A percentile compares a stretch with the other conserved stretches of the same genome.
Conservation (phyloP, 23 tunicate species). For the Clavelina lepadiformis region DNA sequence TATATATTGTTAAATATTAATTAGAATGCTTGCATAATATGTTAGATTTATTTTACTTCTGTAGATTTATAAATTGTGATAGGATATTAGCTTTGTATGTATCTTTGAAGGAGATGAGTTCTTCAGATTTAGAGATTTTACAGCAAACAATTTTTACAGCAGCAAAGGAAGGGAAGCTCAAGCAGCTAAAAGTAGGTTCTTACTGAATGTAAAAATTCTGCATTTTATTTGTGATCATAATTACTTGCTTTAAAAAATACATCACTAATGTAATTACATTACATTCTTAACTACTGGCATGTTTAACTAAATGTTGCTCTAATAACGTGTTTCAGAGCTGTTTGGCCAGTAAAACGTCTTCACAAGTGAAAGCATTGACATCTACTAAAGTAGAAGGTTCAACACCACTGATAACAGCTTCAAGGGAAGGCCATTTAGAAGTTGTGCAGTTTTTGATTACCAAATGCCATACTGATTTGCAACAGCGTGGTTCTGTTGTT, state of each 20-base stretch:
- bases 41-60: no score
- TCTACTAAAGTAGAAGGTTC: slow-evolving; percentile 67
- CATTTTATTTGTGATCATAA: not conserved
- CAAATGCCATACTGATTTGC: slow-evolving; percentile 67
- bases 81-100: no score
- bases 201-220: not conserved
- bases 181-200: slow-evolving; percentile 44
- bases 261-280: not conserved
- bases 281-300: not conserved
- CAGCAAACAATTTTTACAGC: slow-evolving; percentile 40
- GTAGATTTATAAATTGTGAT: no score
- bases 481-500: slow-evolving; percentile 80
- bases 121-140: no score
- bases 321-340: slow-evolving; percentile 35
- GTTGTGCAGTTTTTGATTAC: slow-evolving; percentile 67
- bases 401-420: slow-evolving; percentile 67
- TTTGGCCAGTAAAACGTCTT: slow-evolving; percentile 35
- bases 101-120: no score
- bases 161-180: slow-evolving; percentile 73
- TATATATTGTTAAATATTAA: no score
- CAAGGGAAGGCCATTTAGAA: slow-evolving; percentile 62
- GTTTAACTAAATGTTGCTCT: not conserved
- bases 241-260: not conserved
- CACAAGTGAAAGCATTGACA: slow-evolving; percentile 49
- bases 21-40: no score